These are phyloP conservation scores for Drosophila elegans DNA, from an alignment of 1,140 invertebrate genomes.

Conservation along the genomic window DNA sequence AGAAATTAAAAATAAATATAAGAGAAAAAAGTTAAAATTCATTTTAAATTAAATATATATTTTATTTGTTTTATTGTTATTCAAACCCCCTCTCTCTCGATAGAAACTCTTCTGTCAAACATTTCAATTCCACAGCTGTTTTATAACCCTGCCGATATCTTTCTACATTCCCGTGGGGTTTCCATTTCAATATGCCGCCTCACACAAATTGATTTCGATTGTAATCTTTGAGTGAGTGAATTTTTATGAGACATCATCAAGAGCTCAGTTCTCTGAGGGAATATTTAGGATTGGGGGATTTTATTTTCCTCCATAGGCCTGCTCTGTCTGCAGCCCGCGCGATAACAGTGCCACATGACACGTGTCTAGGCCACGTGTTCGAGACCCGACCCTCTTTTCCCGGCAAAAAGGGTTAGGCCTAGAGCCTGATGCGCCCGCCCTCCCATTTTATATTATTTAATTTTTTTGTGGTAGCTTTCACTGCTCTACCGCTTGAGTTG, in stretches of 20 bases:
- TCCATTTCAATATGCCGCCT: conserved; percentile 19
- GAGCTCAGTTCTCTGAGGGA: conserved; percentile 14
- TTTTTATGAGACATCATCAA: conserved; percentile 70
- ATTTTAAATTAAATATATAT: too few relatives aligned
- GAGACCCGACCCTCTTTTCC: neutral
- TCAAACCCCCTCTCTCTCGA: neutral
- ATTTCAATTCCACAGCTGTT: neutral
- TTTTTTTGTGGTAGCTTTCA: conserved; percentile 32
- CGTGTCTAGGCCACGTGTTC: conserved; percentile 69
- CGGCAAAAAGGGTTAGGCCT: conserved; percentile 43
- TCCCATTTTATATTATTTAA: conserved; percentile 18
- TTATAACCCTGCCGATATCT: conserved; percentile 1
- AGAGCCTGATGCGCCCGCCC: conserved; percentile 13
- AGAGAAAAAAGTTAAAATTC: too few relatives aligned
- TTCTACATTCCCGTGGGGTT: neutral
- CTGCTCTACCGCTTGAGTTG: conserved; percentile 54
- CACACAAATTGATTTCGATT: conserved; percentile 24
- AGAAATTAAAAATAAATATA: too few relatives aligned
- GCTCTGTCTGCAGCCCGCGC: conserved; percentile 40
- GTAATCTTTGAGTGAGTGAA: conserved; percentile 63
- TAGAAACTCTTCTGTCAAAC: neutral
- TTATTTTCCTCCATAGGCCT: conserved; percentile 12
- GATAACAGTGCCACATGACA: conserved; percentile 62
- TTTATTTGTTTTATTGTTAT: too few relatives aligned
- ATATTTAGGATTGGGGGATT: neutral